Evolutionary conservation across 2,113 vertebrate genomes (phyloP).

Genomic region (Scartelaos histophorus): DNA sequence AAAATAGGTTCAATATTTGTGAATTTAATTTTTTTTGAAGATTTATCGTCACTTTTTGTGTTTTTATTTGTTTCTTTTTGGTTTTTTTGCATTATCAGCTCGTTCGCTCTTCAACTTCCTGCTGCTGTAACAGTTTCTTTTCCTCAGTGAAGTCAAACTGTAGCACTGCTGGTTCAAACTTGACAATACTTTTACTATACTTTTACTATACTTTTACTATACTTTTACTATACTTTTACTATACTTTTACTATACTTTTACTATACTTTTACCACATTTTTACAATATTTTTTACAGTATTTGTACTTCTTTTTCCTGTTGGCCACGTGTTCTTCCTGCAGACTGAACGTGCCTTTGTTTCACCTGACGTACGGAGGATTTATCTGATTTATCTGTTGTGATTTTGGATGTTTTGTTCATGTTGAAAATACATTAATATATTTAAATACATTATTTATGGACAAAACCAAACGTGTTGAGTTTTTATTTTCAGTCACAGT

Average conservation of each 20-base stretch:
- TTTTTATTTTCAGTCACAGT: neutral
- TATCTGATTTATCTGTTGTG: neutral
- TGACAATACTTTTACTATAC: too few species aligned
- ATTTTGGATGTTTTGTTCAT: neutral
- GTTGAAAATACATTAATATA: slow-evolving; percentile 1
- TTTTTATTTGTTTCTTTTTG: neutral
- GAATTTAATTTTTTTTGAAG: neutral
- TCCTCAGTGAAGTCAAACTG: too few species aligned
- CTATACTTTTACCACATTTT: neutral
- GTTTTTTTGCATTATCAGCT: neutral
- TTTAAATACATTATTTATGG: slow-evolving; percentile 3
- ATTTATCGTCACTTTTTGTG: neutral
- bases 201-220: too few species aligned
- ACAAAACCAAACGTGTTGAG: neutral
- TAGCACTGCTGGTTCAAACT: too few species aligned
- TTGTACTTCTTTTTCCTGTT: neutral
- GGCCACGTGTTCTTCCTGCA: neutral
- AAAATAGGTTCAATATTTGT: neutral
- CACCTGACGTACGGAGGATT: neutral
- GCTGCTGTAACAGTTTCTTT: too few species aligned
- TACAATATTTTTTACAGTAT: too few species aligned
- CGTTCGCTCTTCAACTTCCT: too few species aligned
- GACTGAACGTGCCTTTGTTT: neutral
- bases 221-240: too few species aligned
- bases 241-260: neutral